These are phyloP conservation scores for Clarias macrocephalus DNA, from an alignment of 2,113 vertebrate genomes.

Conservation along the genomic window DNA sequence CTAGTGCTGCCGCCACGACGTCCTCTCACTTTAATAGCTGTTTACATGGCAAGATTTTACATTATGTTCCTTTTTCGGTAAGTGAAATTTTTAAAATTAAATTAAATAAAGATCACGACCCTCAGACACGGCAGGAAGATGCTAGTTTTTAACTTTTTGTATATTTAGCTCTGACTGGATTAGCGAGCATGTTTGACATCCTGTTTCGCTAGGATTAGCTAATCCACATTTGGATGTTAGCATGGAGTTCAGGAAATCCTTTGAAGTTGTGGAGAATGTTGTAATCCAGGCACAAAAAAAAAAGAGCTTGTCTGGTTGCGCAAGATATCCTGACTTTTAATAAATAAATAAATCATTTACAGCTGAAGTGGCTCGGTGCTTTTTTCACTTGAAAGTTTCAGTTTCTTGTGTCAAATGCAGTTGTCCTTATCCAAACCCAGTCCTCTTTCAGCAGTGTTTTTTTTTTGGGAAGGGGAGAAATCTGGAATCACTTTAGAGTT, in stretches of 20 bases:
- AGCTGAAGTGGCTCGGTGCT: neutral
- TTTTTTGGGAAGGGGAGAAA: neutral
- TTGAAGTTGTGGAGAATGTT: constrained; percentile 9
- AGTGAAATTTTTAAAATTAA: neutral
- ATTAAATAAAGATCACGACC: neutral
- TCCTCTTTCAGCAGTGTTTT: neutral
- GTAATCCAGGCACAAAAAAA: constrained; percentile 15
- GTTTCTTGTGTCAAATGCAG: neutral
- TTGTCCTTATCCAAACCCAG: constrained; percentile 1
- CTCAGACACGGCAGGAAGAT: neutral
- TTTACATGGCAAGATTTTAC: constrained; percentile 46
- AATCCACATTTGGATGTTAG: neutral
- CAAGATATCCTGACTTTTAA: neutral
- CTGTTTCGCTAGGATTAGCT: constrained; percentile 15
- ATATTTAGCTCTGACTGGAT: neutral
- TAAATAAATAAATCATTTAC: neutral
- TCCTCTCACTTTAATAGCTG: constrained; percentile 62
- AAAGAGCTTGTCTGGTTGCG: constrained; percentile 6
- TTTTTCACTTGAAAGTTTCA: neutral
- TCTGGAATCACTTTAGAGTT: constrained; percentile 13
- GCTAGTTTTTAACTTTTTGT: neutral
- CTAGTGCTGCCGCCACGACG: constrained; percentile 15
- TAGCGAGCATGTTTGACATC: neutral
- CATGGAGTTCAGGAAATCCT: neutral
- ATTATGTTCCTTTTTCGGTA: neutral